Conservation (phyloP, 2,888 invertebrate genomes). For the Lysandra coridon region DNA sequence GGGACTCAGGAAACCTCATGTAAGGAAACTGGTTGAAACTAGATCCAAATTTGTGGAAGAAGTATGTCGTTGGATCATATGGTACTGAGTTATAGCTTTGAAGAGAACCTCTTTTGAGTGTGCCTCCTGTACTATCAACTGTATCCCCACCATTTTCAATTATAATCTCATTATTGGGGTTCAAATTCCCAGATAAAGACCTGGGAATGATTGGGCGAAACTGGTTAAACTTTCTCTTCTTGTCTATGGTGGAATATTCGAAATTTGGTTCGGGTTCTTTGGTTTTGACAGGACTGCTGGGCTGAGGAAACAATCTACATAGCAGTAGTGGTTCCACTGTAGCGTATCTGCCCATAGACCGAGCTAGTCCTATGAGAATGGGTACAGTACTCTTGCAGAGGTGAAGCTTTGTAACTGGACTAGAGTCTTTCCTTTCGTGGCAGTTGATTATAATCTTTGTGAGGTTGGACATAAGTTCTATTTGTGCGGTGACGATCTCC, state of each 20-base stretch:
- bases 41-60: slow-evolving; percentile 95
- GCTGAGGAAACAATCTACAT: slow-evolving; percentile 90
- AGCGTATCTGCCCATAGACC: slow-evolving; percentile 95
- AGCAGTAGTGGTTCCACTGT: slow-evolving; percentile 89
- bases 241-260: slow-evolving; percentile 78
- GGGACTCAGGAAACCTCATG: slow-evolving; percentile 87
- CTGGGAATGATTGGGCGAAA: slow-evolving; percentile 95
- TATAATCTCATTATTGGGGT: slow-evolving; percentile 81
- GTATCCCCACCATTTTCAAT: slow-evolving; percentile 64
- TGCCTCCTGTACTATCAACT: slow-evolving; percentile 57
- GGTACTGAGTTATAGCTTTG: slow-evolving; percentile 84
- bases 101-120: slow-evolving; percentile 69
- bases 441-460: slow-evolving; percentile 84
- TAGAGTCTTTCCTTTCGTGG: slow-evolving; percentile 80
- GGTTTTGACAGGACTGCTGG: slow-evolving; percentile 82
- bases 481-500: slow-evolving; percentile 90
- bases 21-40: slow-evolving; percentile 95
- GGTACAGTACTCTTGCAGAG: slow-evolving; percentile 93
- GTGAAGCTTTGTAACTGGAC: slow-evolving; percentile 83
- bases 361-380: slow-evolving; percentile 89
- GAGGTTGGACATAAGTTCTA: slow-evolving; percentile 88
- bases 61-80: slow-evolving; percentile 91
- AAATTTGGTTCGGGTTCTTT: slow-evolving; percentile 66
- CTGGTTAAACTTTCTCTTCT: slow-evolving; percentile 84
- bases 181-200: slow-evolving; percentile 91